A percentile compares a stretch with the other conserved stretches of the same genome.
Conservation (phyloP, 2,888 invertebrate genomes). For the Perizoma affinitatum region DNA sequence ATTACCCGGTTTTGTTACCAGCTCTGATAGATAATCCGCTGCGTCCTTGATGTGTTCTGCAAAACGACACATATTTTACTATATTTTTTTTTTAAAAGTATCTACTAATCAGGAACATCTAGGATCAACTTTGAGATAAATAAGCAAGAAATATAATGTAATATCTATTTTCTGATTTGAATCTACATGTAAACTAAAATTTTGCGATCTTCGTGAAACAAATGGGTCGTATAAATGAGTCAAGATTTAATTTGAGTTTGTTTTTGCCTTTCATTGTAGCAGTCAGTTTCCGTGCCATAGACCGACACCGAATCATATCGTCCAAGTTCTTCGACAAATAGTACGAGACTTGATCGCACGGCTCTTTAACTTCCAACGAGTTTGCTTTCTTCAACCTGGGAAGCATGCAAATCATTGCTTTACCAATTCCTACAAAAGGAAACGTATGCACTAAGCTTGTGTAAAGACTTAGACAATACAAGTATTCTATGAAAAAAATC, state of each 20-base stretch:
- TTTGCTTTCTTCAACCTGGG: conserved; percentile 59
- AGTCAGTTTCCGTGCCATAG: conserved; percentile 63
- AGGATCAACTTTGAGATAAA: background rate
- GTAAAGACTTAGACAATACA: too few species aligned
- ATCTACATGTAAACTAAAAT: too few species aligned
- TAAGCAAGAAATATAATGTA: background rate
- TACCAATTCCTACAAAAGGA: too few species aligned
- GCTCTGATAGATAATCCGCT: conserved; percentile 60
- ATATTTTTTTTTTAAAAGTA: too few species aligned
- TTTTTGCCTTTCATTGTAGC: conserved; percentile 63
- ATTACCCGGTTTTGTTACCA: conserved; percentile 66
- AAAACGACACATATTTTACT: too few species aligned
- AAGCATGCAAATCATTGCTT: background rate
- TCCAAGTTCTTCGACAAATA: conserved; percentile 60
- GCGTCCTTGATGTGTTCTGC: conserved; percentile 65
- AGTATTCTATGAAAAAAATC: too few species aligned
- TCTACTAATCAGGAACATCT: background rate
- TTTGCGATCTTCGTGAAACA: too few species aligned
- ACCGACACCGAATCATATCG: conserved; percentile 56
- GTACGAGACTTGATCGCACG: conserved; percentile 52
- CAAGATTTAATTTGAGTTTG: too few species aligned
- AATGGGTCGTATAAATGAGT: too few species aligned
- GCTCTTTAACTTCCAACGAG: conserved; percentile 45
- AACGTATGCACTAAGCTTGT: too few species aligned
- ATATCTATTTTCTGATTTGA: too few species aligned